Evolutionary conservation across 2,797 vertebrate species (phyloP).

Genomic region (Sebastes taczanowskii): DNA sequence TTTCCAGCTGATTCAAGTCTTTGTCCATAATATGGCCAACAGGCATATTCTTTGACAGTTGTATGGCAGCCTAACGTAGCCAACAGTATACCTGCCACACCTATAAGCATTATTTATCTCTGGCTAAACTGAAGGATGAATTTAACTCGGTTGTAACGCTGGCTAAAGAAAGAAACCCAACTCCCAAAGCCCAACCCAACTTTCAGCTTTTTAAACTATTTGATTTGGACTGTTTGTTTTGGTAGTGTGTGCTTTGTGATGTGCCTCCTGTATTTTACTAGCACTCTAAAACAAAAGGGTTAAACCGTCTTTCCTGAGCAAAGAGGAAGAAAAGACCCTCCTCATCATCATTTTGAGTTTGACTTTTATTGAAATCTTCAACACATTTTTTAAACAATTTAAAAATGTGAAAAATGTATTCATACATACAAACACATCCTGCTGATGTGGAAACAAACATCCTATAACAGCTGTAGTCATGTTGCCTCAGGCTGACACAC

Average conservation of each 20-base stretch:
- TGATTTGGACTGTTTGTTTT: slow-evolving; percentile 28
- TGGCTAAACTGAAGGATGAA: neutral
- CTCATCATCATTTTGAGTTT: neutral
- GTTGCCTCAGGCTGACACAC: too few species aligned
- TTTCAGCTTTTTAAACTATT: neutral
- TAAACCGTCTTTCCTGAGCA: neutral
- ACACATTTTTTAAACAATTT: neutral
- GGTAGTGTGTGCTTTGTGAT: neutral
- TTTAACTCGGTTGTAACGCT: neutral
- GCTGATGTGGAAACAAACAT: slow-evolving; percentile 35
- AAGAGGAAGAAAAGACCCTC: neutral
- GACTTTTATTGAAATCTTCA: slow-evolving; percentile 59
- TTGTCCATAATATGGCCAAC: neutral
- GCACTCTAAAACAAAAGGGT: neutral
- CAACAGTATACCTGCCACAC: neutral
- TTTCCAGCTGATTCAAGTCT: neutral
- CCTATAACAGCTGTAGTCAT: neutral
- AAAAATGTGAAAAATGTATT: neutral
- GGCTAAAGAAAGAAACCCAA: slow-evolving; percentile 22
- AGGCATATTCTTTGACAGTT: neutral
- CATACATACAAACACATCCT: slow-evolving; percentile 17
- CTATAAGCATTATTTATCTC: neutral
- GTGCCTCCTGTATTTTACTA: neutral
- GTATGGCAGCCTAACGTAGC: neutral
- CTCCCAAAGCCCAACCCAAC: neutral